Base-by-base conservation (phyloP, 1,140 invertebrate genomes). In the Sitobion miscanthi region DNA sequence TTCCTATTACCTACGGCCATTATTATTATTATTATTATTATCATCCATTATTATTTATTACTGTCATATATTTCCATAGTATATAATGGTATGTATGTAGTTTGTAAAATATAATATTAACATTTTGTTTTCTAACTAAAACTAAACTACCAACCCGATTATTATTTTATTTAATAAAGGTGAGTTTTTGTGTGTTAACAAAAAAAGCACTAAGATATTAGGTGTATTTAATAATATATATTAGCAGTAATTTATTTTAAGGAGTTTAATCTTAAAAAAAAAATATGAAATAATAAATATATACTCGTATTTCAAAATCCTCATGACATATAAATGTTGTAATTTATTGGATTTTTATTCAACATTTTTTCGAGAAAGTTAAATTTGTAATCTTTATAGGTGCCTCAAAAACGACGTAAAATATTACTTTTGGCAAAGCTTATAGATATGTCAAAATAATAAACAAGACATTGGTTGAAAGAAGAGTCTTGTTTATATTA, bases 371-470 rank as follows among this genome's bases (percentile, higher is more conserved):
- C 30, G 30, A 54, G 42, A 77, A 91, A 82, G 91, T 92, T 92
- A 83, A 92, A 92, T 85, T 92, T 92, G n/a, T 92, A 83, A 92
- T 83, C 47, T 92, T 83, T 54, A 38, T 38, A 85, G 49, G 57
- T 85, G 91, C 1, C 91, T 92, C 77, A 4, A 85, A 47, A 91
- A 49, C 30, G 77, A 83, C 47, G 45, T 83, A 85, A 92, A 85
- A 85, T 91, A 91, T 91, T 91, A 49, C 90, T 49, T 91, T 92
- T 92, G 91, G 91, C 91, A 92, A 83, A 90, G 88, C 35, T 54
- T 90, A 62, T 83, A 85, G 17, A 92, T 47, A 52, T 25, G 77
- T 49, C 45, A 35, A 77, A 91, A 82, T 91, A 91, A 91, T 91
- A 82, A 91, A 92, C 77, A 85, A 83, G n/a, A 49, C 35, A 85